Conservation (phyloP, 2,888 invertebrate species). For the Diplolepis rosae region DNA sequence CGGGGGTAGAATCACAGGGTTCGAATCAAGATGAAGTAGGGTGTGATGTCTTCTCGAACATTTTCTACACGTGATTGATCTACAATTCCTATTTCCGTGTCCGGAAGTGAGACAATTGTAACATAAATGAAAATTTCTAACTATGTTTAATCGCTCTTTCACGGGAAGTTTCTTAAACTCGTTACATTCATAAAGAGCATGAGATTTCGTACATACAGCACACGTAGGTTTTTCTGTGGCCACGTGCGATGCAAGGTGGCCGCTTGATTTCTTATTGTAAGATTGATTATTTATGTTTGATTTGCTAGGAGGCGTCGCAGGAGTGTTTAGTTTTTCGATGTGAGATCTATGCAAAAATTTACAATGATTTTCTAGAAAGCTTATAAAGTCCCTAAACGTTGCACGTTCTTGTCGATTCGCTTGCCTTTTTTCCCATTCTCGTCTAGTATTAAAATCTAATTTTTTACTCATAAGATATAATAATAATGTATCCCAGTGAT, state of each 20-base stretch:
- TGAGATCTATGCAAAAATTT: too few relatives aligned
- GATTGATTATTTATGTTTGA: too few relatives aligned
- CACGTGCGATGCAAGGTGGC: too few relatives aligned
- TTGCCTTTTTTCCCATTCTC: background rate
- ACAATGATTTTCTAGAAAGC: too few relatives aligned
- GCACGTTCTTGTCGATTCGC: too few relatives aligned
- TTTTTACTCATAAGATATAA: background rate
- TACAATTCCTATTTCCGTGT: constrained; percentile 33
- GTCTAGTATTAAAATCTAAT: background rate
- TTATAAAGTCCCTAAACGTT: too few relatives aligned
- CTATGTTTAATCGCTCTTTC: constrained; percentile 24
- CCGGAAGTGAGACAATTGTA: constrained; percentile 32
- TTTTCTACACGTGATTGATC: constrained; percentile 23
- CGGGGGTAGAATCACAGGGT: too few relatives aligned
- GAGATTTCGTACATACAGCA: constrained; percentile 31
- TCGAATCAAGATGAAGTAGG: constrained; percentile 18
- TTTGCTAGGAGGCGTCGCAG: too few relatives aligned
- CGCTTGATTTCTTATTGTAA: too few relatives aligned
- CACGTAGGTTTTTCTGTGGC: too few relatives aligned
- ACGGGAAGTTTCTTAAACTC: constrained; percentile 29
- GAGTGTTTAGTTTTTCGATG: too few relatives aligned
- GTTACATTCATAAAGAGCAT: constrained; percentile 31
- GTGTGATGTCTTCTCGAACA: constrained; percentile 35
- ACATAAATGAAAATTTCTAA: constrained; percentile 34
- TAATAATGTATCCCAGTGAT: background rate